Base-by-base conservation (phyloP, 2,888 invertebrate species). In the Aelia acuminata region DNA sequence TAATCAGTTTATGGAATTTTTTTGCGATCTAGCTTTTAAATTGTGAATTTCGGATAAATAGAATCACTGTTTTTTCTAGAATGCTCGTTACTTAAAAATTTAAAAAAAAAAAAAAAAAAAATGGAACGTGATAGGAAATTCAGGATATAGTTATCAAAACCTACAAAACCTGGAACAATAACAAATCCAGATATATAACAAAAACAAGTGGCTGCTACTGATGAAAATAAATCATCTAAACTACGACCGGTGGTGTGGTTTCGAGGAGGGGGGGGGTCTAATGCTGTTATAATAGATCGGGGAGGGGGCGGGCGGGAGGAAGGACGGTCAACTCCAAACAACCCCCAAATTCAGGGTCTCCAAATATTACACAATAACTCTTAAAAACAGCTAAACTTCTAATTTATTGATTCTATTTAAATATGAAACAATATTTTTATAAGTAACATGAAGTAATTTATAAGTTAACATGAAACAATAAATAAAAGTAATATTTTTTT, bases 261-360 rank as follows among this genome's bases (percentile, higher is more conserved):
- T 35, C 15, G 63, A 35, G 31, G 20, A 70, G 63, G 35, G 63
- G 31, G 5, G 13, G 35, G 20, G 31, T 57, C 63, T 70, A 70
- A 70, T 70, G 63, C 63, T 70, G 63, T 70, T 70, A 70, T 35
- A 70, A 70, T 70, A 35, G 63, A 70, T 31, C 35, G 63, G 63
- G 63, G 63, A 26, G 63, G 13, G 63, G 4, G 4, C 10, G n/a
- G n/a, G n/a, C n/a, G n/a, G n/a, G n/a, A n/a, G n/a, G n/a, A n/a
- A n/a, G n/a, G 43, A 35, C 18, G 31, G 63, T 70, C 63, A 31
- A 70, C 63, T 70, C 18, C 63, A 70, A 70, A 70, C 63, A 70
- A 18, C 63, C 35, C 31, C 35, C 18, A 70, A 70, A 70, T 70
- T 26, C 31, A 15, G 63, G 4, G 35, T 7, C 63, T 70, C 35